These are phyloP conservation scores for Solea solea DNA, from an alignment of 2,113 vertebrate genomes.

Conservation along the genomic window DNA sequence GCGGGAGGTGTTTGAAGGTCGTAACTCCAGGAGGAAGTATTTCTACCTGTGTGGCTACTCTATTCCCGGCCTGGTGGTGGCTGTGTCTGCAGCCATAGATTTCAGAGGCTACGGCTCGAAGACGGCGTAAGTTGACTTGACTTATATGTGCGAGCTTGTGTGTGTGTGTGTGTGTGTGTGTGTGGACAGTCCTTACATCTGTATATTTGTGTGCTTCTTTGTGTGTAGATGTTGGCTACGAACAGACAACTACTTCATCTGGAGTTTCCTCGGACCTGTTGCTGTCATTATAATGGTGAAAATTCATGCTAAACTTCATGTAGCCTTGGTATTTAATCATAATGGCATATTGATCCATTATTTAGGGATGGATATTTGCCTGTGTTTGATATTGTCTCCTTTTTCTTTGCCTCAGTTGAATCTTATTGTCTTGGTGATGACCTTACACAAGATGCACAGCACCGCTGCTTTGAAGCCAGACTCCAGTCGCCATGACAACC, in stretches of 20 bases:
- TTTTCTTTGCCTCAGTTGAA: slow-evolving; percentile 82
- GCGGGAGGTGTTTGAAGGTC: slow-evolving; percentile 91
- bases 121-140: slow-evolving; percentile 82
- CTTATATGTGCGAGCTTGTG: slow-evolving; percentile 20
- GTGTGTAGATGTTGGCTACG: slow-evolving; percentile 89
- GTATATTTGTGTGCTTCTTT: slow-evolving; percentile 11
- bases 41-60: slow-evolving; percentile 93
- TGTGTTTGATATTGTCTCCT: neutral
- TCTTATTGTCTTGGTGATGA: slow-evolving; percentile 91
- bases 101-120: slow-evolving; percentile 92
- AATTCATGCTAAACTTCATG: neutral
- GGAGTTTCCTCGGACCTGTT: slow-evolving; percentile 92
- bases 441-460: slow-evolving; percentile 92
- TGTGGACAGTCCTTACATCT: neutral
- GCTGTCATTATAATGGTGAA: slow-evolving; percentile 91
- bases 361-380: neutral
- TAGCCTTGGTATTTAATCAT: neutral
- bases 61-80: slow-evolving; percentile 90
- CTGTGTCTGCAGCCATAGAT: slow-evolving; percentile 91
- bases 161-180: slow-evolving; percentile 20
- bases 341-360: neutral
- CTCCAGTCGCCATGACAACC: slow-evolving; percentile 93
- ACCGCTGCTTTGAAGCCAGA: slow-evolving; percentile 91
- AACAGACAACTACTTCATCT: slow-evolving; percentile 93
- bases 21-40: slow-evolving; percentile 89